phyloP scores from a whole-genome alignment of 1,140 invertebrate genomes.

The Trachymyrmex septentrionalis region DNA sequence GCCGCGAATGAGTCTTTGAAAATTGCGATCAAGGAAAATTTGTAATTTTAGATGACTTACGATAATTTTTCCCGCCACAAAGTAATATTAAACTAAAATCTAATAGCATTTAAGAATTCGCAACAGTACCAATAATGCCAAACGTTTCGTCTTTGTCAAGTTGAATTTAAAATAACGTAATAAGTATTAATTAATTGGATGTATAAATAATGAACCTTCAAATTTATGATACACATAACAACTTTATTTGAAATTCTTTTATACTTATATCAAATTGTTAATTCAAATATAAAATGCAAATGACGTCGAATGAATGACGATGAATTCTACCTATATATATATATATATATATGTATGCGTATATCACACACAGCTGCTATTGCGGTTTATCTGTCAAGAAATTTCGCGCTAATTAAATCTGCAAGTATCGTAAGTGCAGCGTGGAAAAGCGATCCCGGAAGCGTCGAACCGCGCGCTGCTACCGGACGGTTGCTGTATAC shows the following conservation, averaged over 20 bases:
- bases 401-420: slow-evolving; percentile 27
- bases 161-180: not conserved
- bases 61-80: slow-evolving; percentile 19
- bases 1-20: not conserved
- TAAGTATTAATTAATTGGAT: slow-evolving; percentile 10
- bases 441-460: slow-evolving; percentile 28
- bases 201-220: not conserved
- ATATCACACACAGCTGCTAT: too few species aligned
- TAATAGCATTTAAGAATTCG: not conserved
- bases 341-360: too few species aligned
- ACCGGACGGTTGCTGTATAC: not conserved
- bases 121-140: not conserved
- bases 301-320: not conserved
- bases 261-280: not conserved
- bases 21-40: slow-evolving; percentile 5
- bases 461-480: not conserved
- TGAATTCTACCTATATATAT: not conserved
- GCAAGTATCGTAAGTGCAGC: slow-evolving; percentile 6
- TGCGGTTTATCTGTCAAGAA: not conserved
- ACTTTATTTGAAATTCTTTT: not conserved
- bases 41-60: slow-evolving; percentile 22
- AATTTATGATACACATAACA: not conserved
- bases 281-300: not conserved
- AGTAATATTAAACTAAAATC: not conserved
- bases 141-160: not conserved